Evolutionary conservation across 2,888 invertebrate genomes (phyloP).

Genomic region (Uropetala carovei): DNA sequence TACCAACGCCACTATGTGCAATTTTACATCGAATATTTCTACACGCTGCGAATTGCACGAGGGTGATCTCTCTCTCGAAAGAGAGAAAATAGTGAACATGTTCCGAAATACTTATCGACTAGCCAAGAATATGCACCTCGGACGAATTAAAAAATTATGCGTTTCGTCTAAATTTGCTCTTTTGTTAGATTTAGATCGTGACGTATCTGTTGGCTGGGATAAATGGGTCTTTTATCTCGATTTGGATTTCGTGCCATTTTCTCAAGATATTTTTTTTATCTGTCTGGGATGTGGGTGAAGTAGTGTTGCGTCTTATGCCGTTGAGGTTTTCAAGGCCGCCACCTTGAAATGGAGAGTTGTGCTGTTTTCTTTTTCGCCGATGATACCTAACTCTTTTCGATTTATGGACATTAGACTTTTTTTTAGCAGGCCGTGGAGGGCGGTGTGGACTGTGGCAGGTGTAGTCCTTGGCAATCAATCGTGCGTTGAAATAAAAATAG

Average conservation of each 20-base stretch:
- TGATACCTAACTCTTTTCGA: background rate
- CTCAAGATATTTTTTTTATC: background rate
- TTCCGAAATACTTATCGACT: background rate
- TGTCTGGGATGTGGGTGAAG: constrained; percentile 21
- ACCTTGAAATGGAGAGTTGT: constrained; percentile 49
- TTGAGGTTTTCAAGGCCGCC: constrained; percentile 57
- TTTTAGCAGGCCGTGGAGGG: constrained; percentile 24
- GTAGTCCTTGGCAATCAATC: constrained; percentile 41
- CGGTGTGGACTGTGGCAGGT: background rate
- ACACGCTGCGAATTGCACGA: background rate
- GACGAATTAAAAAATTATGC: too few species aligned
- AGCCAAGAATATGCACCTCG: too few species aligned
- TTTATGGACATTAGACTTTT: background rate
- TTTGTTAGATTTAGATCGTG: background rate
- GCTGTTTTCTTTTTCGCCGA: background rate
- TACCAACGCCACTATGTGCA: too few species aligned
- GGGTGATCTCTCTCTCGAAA: background rate
- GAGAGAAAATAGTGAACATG: background rate
- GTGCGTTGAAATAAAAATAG: background rate
- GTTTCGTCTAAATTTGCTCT: background rate
- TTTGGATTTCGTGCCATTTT: background rate
- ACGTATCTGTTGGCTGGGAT: background rate
- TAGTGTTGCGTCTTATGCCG: constrained; percentile 19
- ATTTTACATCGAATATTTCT: background rate
- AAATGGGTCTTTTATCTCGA: background rate